A percentile compares a stretch with the other conserved stretches of the same genome.
Conservation (phyloP, 2,113 vertebrate genomes). For the Zosterops japonicus region DNA sequence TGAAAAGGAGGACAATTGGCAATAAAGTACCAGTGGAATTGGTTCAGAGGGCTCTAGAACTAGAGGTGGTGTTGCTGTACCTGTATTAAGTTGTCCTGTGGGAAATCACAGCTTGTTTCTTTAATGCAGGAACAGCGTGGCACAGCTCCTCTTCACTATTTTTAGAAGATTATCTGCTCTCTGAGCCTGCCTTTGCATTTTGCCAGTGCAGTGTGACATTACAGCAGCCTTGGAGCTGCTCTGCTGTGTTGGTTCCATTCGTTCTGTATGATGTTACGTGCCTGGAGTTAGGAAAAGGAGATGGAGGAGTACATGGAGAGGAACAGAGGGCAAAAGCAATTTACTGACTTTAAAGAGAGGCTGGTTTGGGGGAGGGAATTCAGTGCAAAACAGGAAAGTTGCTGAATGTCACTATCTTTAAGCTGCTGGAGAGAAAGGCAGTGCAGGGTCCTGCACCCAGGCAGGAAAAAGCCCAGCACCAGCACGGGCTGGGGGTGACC, state of each 20-base stretch:
- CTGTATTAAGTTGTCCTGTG: neutral
- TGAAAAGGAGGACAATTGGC: neutral
- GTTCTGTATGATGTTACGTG: rapidly evolving
- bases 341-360: neutral
- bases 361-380: neutral
- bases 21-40: neutral
- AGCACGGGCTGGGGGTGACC: neutral
- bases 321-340: neutral
- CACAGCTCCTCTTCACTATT: neutral
- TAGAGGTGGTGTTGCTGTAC: neutral
- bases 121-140: neutral
- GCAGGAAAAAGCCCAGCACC: neutral
- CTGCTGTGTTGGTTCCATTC: neutral
- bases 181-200: neutral
- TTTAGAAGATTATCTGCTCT: neutral
- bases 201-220: neutral
- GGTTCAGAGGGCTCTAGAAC: neutral
- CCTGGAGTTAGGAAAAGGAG: neutral
- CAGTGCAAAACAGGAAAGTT: neutral
- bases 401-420: neutral
- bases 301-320: rapidly evolving
- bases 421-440: neutral
- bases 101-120: neutral
- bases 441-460: neutral
- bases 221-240: neutral